A percentile compares a stretch with the other conserved stretches of the same genome.
Conservation (phyloP, 2,113 vertebrate species). For the Labeo rohita region DNA sequence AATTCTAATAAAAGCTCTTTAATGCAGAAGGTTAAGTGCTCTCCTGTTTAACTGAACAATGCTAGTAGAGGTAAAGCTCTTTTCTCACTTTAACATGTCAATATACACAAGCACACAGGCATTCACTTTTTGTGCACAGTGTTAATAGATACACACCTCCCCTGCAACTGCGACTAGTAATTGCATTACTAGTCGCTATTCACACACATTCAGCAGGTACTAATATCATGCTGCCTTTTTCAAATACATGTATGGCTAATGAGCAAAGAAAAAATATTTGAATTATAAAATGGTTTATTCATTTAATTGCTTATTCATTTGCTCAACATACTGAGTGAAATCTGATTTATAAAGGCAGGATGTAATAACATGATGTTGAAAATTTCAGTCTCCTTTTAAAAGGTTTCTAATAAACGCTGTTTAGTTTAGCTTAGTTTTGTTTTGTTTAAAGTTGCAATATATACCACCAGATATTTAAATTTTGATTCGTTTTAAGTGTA, state of each 20-base stretch:
- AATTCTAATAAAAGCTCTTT: conserved; percentile 25
- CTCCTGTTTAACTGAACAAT: conserved; percentile 31
- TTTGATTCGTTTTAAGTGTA: too few species aligned
- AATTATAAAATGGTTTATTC: neutral
- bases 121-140: neutral
- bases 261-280: neutral
- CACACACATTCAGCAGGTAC: neutral
- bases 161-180: neutral
- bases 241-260: neutral
- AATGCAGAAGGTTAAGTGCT: conserved; percentile 26
- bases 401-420: too few species aligned
- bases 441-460: too few species aligned
- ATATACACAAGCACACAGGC: conserved; percentile 2
- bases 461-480: too few species aligned
- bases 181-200: neutral
- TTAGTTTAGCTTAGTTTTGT: too few species aligned
- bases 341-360: neutral
- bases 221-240: neutral
- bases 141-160: neutral
- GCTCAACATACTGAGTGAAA: neutral
- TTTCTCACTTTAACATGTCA: conserved; percentile 1
- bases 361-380: neutral
- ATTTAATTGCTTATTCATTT: neutral
- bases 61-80: conserved; percentile 12
- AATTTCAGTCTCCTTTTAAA: neutral